Conservation (phyloP, 2,797 vertebrate species). For the Ibycter americanus region DNA sequence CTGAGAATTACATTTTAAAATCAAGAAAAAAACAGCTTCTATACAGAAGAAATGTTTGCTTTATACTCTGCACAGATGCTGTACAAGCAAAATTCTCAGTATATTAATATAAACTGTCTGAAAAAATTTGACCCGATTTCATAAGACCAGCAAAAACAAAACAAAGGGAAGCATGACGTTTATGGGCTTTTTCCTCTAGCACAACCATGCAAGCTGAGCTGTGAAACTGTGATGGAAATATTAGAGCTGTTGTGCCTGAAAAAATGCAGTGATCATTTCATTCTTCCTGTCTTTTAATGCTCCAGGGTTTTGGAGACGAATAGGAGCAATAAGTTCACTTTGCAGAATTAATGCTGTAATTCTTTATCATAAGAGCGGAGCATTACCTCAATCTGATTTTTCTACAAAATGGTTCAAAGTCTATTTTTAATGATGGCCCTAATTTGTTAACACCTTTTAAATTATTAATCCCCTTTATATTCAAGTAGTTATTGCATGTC, state of each 20-base stretch:
- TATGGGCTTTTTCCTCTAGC: conserved; percentile 62
- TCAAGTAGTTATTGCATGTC: conserved; percentile 99
- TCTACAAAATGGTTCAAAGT: conserved; percentile 98
- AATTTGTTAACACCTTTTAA: conserved; percentile 99
- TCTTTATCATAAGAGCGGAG: conserved; percentile 94
- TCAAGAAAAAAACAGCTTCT: conserved; percentile 36
- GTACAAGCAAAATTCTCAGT: conserved; percentile 67
- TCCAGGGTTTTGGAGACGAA: conserved; percentile 96
- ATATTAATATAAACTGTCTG: conserved; percentile 69
- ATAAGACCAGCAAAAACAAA: conserved; percentile 70
- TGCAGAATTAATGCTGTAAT: conserved; percentile 99
- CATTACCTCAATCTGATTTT: conserved; percentile 98
- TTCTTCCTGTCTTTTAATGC: conserved; percentile 92
- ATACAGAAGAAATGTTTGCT: conserved; percentile 40
- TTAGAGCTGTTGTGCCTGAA: conserved; percentile 86
- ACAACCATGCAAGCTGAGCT: conserved; percentile 71
- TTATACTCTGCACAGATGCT: conserved; percentile 39
- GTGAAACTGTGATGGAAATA: conserved; percentile 89
- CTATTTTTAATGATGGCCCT: conserved; percentile 99
- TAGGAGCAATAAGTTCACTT: conserved; percentile 99
- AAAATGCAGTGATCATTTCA: conserved; percentile 92
- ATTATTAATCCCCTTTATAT: conserved; percentile 99
- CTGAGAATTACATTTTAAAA: conserved; percentile 21
- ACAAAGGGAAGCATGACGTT: conserved; percentile 73
- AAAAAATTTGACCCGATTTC: conserved; percentile 65